Base-by-base conservation (phyloP, 2,113 vertebrate species). In the Rhinopomastus cyanomelas region DNA sequence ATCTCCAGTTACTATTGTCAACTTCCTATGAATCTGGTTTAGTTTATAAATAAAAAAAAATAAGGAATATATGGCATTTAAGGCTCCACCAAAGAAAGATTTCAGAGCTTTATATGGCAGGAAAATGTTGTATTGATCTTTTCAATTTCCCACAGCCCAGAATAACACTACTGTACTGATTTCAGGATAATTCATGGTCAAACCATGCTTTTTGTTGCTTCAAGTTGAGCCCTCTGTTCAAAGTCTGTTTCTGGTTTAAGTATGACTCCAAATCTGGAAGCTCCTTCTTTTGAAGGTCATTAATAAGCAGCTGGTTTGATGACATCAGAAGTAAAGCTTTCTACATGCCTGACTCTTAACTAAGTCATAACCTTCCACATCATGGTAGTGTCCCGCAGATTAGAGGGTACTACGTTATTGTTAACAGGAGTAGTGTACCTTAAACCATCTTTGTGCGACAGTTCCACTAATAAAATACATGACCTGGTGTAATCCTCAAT, bases 1-100 rank as follows among this genome's bases (percentile, higher is more conserved):
- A 39, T 18, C 29, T 82, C 36, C 22, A 36, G 15, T 69, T 49
- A 36, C 2, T n/a, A 61, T 13, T 68, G 46, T 36, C 19, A 89
- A 69, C 53, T 89, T 73, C 55, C 25, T 53, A 29, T 34, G 49
- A 80, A 77, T 57, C 18, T 12, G 8, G 9, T 72, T 55, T 42
- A 8, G 72, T 87, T 85, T 65, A 53, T 85, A 80, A 85, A 76
- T 62, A 61, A 68, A 88, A 79, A 57, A 60, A 72, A 76, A n/a
- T 30, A 51, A 89, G 36, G 10, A 65, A 14, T 11, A 92, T 25
- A 17, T 85, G 27, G 20, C 83, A 46, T 74, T 90, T 91, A 59
- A 85, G 26, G 7, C 26, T 65, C 11, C 25, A 83, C 27, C 59
- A 59, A 73, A 51, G 71, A 76, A 76, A 32, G 30, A 12, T 49